Base-by-base conservation (phyloP, 2,797 vertebrate genomes). In the Setipinna tenuifilis region DNA sequence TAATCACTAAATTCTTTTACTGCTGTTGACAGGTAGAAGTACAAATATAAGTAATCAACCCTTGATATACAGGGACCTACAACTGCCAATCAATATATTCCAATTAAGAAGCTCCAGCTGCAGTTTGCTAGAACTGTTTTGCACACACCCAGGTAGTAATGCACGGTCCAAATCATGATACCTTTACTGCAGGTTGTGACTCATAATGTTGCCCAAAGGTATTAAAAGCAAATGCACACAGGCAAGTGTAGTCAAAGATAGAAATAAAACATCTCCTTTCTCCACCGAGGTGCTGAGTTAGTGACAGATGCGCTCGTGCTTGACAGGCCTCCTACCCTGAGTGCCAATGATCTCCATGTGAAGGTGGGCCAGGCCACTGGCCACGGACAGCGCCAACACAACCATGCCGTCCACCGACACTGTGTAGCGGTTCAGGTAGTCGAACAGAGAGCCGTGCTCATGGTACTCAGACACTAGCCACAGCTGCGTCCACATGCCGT, bases 381-480 rank as follows among this genome's bases (percentile, higher is more conserved):
- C 96, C 85, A 97, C 94, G 0, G 98, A 99, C 82, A 97, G 89
- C 0, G 96, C 97, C 85, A 99, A 90, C 87, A 94, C 90, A 21
- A 97, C 90, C 97, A 98, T 97, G 86, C 95, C 96, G 83, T 97
- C 94, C 87, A 96, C 94, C 0, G 97, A 96, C 86, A 99, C 95
- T 0, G 96, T 96, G 91, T 96, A 96, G 58, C 96, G 95, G 93
- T 97, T 99, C 92, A 99, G 94, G 95, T 98, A 98, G 91, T 99
- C 98, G 0, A 97, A 99, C 83, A 99, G 94, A 0, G 98, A 99
- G 14, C 98, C 98, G 0, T 98, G 96, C 87, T 99, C 97, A 0
- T 99, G 98, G 92, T 97, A 99, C 92, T 99, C 98, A 0, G 97
- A 98, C 81, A 99, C 97, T n/a, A 99, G 95, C 98, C 98, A 99